These are phyloP conservation scores for Melanostigma gelatinosum DNA, from an alignment of 2,113 vertebrate species.

Conservation along the genomic window DNA sequence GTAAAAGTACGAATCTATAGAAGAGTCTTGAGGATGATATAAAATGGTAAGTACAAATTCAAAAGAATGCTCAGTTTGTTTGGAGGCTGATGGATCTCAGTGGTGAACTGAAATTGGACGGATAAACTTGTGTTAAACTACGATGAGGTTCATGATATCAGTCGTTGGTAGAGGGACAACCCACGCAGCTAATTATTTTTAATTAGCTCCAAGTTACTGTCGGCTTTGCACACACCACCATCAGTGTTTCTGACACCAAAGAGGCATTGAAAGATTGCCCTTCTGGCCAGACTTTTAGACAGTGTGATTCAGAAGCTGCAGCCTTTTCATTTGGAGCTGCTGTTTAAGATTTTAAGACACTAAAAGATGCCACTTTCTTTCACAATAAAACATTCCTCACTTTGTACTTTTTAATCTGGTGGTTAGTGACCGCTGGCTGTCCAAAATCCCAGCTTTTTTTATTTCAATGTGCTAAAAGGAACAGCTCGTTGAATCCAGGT, in stretches of 20 bases:
- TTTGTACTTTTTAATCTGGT: not conserved
- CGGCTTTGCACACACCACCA: not conserved
- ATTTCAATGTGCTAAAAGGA: slow-evolving; percentile 6
- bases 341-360: not conserved
- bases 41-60: not conserved
- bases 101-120: not conserved
- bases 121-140: not conserved
- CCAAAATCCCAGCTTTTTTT: not conserved
- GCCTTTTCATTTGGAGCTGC: not conserved
- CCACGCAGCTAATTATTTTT: slow-evolving; percentile 4
- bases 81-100: not conserved
- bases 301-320: not conserved
- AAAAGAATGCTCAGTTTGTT: not conserved
- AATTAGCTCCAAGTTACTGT: not conserved
- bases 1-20: not conserved
- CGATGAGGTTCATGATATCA: not conserved
- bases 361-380: not conserved
- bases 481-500: not conserved
- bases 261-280: not conserved
- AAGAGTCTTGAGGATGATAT: not conserved
- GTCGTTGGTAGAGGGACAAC: not conserved
- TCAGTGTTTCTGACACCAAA: not conserved
- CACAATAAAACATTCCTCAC: not conserved
- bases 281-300: not conserved
- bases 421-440: not conserved